These are phyloP conservation scores for Drosophila novamexicana DNA, from an alignment of 1,140 invertebrate species.

Conservation along the genomic window DNA sequence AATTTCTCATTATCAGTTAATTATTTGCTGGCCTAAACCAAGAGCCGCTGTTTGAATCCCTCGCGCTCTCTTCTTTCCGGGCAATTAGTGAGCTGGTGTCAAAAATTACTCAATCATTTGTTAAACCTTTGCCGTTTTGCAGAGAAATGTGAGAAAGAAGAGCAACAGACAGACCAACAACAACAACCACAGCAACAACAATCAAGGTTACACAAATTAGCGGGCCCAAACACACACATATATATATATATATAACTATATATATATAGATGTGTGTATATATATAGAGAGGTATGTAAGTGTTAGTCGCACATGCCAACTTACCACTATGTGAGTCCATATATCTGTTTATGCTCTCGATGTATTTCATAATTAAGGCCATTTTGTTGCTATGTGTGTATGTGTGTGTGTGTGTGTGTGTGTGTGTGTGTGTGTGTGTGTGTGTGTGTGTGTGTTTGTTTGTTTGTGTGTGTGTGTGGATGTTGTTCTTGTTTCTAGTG, in stretches of 20 bases:
- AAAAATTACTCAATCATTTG: conserved; percentile 73
- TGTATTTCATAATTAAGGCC: conserved; percentile 88
- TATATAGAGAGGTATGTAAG: conserved; percentile 12
- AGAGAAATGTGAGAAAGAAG: conserved; percentile 58
- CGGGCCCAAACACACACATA: conserved; percentile 12
- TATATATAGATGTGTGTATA: not conserved
- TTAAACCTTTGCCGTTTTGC: conserved; percentile 56
- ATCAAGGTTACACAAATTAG: conserved; percentile 78
- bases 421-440: conserved; percentile 55
- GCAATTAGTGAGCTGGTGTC: conserved; percentile 71
- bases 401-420: conserved; percentile 37
- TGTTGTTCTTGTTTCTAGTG: conserved; percentile 36
- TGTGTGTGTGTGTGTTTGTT: conserved; percentile 44
- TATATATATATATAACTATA: not conserved
- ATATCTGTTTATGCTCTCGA: conserved; percentile 87
- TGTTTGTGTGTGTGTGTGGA: conserved; percentile 20
- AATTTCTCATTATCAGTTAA: conserved; percentile 19
- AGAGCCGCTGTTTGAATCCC: not conserved
- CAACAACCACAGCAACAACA: conserved; percentile 34
- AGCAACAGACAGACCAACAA: conserved; percentile 19
- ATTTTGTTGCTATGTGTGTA: conserved; percentile 84
- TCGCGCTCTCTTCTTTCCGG: not conserved
- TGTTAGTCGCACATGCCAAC: conserved; percentile 38
- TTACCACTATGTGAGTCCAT: conserved; percentile 87
- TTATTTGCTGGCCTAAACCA: not conserved